Conservation (phyloP, 2,797 vertebrate species). For the Buceros bicornis region DNA sequence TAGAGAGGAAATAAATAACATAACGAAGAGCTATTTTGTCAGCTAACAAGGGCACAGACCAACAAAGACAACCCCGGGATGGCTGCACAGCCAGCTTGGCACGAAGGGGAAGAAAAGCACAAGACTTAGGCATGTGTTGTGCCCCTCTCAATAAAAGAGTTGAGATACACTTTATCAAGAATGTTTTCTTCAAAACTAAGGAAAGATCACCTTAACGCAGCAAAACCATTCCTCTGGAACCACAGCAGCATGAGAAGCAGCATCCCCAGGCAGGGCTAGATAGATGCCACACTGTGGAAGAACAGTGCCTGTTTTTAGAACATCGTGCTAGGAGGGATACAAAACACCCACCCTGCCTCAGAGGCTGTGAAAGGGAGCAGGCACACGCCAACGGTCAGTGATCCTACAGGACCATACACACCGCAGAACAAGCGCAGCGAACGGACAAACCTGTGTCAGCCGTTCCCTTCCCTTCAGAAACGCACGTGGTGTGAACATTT, state of each 20-base stretch:
- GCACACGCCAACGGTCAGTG: accelerated
- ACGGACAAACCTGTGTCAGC: background rate
- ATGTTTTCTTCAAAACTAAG: background rate
- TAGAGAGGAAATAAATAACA: background rate
- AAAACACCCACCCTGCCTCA: background rate
- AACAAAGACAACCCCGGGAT: background rate
- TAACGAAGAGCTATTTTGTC: background rate
- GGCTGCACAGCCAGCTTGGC: background rate
- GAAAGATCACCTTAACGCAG: background rate
- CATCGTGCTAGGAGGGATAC: background rate
- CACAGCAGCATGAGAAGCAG: background rate
- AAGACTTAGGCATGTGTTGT: background rate
- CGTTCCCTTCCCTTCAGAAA: background rate
- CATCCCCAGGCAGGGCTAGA: accelerated
- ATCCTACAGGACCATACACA: accelerated
- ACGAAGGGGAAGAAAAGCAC: background rate
- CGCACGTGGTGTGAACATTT: background rate
- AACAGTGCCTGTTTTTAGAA: background rate
- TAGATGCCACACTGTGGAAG: background rate
- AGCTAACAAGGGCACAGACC: background rate
- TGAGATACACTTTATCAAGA: background rate
- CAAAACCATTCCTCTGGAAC: background rate
- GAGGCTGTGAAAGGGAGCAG: background rate
- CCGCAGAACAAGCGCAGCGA: accelerated
- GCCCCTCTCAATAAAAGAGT: background rate